Percentiles rank a stretch among this genome's conserved stretches.
Evolutionary conservation across 2,888 invertebrate species (phyloP).

Genomic region (Chelonus formosanus): DNA sequence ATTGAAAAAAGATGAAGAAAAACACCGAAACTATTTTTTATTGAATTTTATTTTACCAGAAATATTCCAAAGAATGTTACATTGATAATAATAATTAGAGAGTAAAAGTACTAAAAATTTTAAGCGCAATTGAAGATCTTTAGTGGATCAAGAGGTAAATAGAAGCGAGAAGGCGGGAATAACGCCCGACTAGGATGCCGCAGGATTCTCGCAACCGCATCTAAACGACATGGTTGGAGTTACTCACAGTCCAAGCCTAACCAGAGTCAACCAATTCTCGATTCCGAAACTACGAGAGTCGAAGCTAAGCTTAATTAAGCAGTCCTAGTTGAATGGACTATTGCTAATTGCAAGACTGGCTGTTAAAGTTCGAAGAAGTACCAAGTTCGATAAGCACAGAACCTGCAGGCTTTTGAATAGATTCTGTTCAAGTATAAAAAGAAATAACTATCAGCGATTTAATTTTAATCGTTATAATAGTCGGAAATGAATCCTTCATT

Average conservation of each 20-base stretch:
- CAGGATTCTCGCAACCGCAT: slow-evolving; percentile 33
- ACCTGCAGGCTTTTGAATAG: neutral
- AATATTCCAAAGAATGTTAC: no score
- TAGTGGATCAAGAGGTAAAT: neutral
- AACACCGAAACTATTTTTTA: neutral
- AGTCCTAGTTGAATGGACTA: slow-evolving; percentile 51
- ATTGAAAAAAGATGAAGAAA: neutral
- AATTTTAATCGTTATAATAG: no score
- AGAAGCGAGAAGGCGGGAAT: neutral
- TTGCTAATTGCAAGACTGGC: slow-evolving; percentile 50
- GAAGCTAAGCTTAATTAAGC: slow-evolving; percentile 50
- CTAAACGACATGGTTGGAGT: slow-evolving; percentile 33
- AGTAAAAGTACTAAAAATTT: no score
- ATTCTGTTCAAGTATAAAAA: neutral
- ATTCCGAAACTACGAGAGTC: slow-evolving; percentile 37
- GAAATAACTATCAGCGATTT: no score
- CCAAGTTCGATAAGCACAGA: neutral
- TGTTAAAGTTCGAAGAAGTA: slow-evolving; percentile 29
- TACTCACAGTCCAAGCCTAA: slow-evolving; percentile 33
- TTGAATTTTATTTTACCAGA: no score
- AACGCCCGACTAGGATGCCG: slow-evolving; percentile 22
- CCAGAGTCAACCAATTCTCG: slow-evolving; percentile 42
- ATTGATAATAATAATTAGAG: no score
- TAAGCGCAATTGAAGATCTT: no score
- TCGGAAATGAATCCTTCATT: no score